Conservation (phyloP, 37 sponge, comb jelly and placozoan genomes). For the Halisarca cf. caerulea region DNA sequence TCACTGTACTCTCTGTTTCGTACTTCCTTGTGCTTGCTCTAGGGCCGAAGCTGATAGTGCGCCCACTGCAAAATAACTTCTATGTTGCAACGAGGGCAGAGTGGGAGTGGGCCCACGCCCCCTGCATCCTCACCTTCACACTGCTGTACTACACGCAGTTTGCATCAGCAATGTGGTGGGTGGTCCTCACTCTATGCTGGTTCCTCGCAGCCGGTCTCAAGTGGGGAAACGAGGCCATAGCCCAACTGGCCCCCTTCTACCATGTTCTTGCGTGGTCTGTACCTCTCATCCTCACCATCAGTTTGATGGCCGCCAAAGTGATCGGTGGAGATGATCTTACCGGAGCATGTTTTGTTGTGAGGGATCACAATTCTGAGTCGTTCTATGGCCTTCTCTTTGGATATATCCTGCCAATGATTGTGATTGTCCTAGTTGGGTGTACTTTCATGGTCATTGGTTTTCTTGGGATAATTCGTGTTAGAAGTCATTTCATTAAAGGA, state of each 20-base stretch:
- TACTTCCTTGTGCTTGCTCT: constrained; percentile 65
- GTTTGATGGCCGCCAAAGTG: constrained; percentile 47
- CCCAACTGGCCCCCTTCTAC: constrained; percentile 67
- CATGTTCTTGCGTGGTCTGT: constrained; percentile 75
- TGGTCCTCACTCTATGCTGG: constrained; percentile 84
- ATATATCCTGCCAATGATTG: constrained; percentile 65
- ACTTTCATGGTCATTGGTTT: constrained; percentile 67
- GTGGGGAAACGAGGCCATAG: constrained; percentile 89
- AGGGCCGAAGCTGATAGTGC: constrained; percentile 54
- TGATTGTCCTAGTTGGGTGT: constrained; percentile 45
- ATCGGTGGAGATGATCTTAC: constrained; percentile 77
- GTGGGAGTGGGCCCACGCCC: constrained; percentile 63
- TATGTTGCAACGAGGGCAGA: constrained; percentile 32
- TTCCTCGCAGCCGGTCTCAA: constrained; percentile 81
- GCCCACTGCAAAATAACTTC: constrained; percentile 31
- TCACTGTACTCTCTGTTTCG: constrained; percentile 64
- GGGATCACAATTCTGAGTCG: constrained; percentile 27
- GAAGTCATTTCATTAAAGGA: constrained; percentile 34
- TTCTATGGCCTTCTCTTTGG: constrained; percentile 63
- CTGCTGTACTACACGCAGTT: constrained; percentile 79
- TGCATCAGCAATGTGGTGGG: constrained; percentile 88
- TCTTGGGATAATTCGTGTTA: constrained; percentile 47
- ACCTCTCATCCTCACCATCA: constrained; percentile 73
- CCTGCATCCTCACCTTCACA: constrained; percentile 62
- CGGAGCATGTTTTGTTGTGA: constrained; percentile 69